Base-by-base conservation (phyloP, 2,888 invertebrate genomes). In the Chromoteleia sp. region DNA sequence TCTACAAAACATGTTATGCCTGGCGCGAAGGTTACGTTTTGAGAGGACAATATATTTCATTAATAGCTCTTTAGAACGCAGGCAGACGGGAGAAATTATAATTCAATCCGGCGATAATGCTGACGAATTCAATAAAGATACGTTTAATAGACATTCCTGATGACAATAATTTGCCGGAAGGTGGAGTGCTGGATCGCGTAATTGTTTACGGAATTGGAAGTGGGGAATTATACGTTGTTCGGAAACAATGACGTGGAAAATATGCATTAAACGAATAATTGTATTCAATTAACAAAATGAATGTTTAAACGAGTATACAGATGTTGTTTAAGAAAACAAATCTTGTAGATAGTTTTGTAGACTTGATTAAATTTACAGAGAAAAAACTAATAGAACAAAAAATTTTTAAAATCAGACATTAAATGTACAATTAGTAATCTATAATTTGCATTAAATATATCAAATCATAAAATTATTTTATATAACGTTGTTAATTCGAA, bases 51-150 rank as follows among this genome's bases (percentile, higher is more conserved):
- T 70, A 21, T 70, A 48, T 71, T 59, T 45, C 59, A 29, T 50
- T 48, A 70, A 58, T 36, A 17, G 61, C 63, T 36, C 52, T 52
- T 73, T 21, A 39, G 17, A 15, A 45, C 2, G 59, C 15, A 14
- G 43, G 3, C n/a, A 14, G 15, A 10, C 30, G 17, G n/a, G n/a
- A 6, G n/a, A 43, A 45, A 63, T 63, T 63, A 56, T 63, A 74
- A 63, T 74, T 63, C 73, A 59, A 54, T 74, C 7, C 17, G 19
- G 10, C 29, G 33, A 33, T 63, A 63, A 25, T 43, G 73, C 63
- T 33, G 54, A 17, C 33, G 50, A 45, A 63, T 74, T 56, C 56
- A 74, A 54, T 74, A 63, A 63, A 45, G 73, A 45, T 74, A 63
- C 36, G 36, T 63, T 54, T 74, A 63, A 54, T 73, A 29, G 52